These are phyloP conservation scores for Gallinago solitaria DNA, from an alignment of 2,797 vertebrate species.

Conservation along the genomic window DNA sequence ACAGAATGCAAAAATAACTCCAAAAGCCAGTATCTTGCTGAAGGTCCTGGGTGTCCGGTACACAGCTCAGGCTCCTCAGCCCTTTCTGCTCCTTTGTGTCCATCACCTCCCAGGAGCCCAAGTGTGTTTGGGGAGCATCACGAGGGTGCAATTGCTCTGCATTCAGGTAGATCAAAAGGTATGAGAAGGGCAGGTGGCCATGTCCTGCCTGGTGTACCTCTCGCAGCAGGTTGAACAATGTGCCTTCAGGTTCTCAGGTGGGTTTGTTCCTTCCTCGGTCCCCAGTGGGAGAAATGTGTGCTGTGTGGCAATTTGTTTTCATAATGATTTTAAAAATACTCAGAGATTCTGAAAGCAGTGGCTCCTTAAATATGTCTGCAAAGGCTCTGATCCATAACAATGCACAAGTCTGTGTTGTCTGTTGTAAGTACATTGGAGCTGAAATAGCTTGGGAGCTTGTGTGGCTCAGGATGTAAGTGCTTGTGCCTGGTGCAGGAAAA, in stretches of 20 bases:
- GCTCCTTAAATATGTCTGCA: neutral
- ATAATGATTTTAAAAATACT: neutral
- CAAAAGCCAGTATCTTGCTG: neutral
- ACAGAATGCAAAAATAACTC: neutral
- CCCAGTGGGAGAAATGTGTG: neutral
- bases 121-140: neutral
- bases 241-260: neutral
- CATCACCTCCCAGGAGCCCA: neutral
- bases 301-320: neutral
- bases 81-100: neutral
- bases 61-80: neutral
- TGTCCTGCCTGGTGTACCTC: neutral
- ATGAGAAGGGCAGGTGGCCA: neutral
- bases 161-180: neutral
- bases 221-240: neutral
- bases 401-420: accelerated
- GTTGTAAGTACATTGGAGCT: neutral
- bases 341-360: neutral
- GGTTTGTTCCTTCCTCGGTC: neutral
- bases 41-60: neutral
- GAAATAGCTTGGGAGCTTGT: neutral
- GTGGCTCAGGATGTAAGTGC: neutral
- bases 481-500: neutral
- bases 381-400: neutral
- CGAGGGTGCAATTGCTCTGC: neutral